A percentile compares a stretch with the other conserved stretches of the same genome.
phyloP scores from a whole-genome alignment of 2,888 invertebrate genomes.

The Hydriomena furcata region DNA sequence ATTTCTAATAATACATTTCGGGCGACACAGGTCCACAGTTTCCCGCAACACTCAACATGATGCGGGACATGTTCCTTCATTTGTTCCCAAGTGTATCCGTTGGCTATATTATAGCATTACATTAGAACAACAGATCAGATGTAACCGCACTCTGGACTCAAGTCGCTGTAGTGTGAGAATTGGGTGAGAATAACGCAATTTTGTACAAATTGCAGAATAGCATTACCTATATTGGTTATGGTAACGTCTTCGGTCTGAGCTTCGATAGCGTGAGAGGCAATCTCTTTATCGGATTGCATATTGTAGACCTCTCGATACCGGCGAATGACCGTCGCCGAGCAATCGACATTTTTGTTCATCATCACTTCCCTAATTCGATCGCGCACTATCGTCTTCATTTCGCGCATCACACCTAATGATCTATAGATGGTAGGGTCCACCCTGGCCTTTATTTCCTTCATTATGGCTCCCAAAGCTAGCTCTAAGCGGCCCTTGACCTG shows the following conservation, averaged over 20 bases:
- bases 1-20: too few species aligned
- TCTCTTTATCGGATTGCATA: constrained; percentile 50
- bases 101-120: too few species aligned
- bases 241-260: neutral
- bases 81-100: too few species aligned
- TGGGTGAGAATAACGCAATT: neutral
- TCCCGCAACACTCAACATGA: too few species aligned
- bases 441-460: constrained; percentile 49
- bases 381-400: constrained; percentile 60
- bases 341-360: constrained; percentile 55
- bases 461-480: constrained; percentile 59
- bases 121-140: neutral
- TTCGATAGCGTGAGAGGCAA: constrained; percentile 47
- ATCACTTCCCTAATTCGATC: constrained; percentile 58
- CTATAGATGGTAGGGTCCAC: constrained; percentile 4
- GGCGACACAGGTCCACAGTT: too few species aligned
- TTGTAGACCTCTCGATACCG: constrained; percentile 56
- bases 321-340: constrained; percentile 41
- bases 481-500: constrained; percentile 65
- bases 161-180: too few species aligned
- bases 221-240: constrained; percentile 31
- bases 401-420: constrained; percentile 33
- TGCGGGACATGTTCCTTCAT: too few species aligned
- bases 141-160: neutral
- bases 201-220: constrained; percentile 7